Base-by-base conservation (phyloP, 1,140 invertebrate genomes). In the Glossosoma conforme region DNA sequence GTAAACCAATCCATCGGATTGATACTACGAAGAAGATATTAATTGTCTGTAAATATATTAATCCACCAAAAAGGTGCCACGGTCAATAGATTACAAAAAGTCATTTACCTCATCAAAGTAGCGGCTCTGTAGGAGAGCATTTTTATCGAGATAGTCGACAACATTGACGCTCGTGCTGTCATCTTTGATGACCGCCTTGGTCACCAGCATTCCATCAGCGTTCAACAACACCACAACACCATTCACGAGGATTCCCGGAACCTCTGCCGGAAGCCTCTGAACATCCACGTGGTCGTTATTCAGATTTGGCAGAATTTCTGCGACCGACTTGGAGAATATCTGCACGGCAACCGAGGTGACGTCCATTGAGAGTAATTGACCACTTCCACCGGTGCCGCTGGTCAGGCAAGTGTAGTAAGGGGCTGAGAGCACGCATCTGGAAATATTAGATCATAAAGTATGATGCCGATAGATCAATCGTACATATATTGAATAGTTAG, bases 331-430 rank as follows among this genome's bases (percentile, higher is more conserved):
- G 50, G 60, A 68, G 37, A 73, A 63, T 3, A 75, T 56, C 38
- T 72, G 62, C 8, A 72, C 54, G 2, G 63, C 64, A 45, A 69
- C 64, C 2, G 71, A 67, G 5, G 70, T 69, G 1, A 79, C 63
- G 55, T 79, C 76, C 9, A 79, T 40, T 1, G 75, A 71, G 0
- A 78, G 63, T 2, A 78, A 56, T 17, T 73, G 63, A 24, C 69
- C 64, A 10, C 61, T 69, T 2, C 63, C 74, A 58, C 57, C 53
- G 21, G 36, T 59, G 19, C 70, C 68, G 2, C 70, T 72, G 21
- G 74, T 76, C 10, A 82, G 55, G 56, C 85, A 87, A 8, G 75
- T 76, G 60, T 79, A 83, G 62, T 80, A 82, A 15, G 79, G 78
- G n/a, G 75, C 74, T 36, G 77, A 76, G 33, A 84, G 56, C 8